phyloP scores from a whole-genome alignment of 2,888 invertebrate genomes.

The Aleiodes alternator region DNA sequence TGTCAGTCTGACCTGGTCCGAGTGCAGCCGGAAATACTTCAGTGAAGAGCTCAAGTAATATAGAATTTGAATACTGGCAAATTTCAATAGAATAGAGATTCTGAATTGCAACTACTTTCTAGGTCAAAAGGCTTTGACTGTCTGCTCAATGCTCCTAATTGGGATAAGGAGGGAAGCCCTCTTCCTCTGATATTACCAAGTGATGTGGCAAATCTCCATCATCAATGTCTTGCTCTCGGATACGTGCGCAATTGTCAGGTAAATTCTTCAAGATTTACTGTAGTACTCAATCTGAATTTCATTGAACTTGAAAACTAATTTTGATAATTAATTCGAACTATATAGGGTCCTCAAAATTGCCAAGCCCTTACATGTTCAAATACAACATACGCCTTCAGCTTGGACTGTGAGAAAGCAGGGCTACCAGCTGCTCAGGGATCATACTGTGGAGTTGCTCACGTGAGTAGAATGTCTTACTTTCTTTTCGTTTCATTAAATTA shows the following conservation, averaged over 20 bases:
- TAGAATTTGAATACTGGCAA: not conserved
- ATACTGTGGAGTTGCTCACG: not conserved
- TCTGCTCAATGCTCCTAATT: not conserved
- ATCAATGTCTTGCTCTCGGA: not conserved
- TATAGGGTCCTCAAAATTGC: conserved; percentile 11
- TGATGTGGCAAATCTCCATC: not conserved
- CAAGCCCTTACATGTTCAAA: not conserved
- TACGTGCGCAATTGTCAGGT: not conserved
- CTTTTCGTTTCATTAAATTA: too few relatives aligned
- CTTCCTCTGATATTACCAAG: conserved; percentile 3
- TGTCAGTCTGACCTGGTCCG: conserved; percentile 6
- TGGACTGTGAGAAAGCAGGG: not conserved
- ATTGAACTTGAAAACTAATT: not conserved
- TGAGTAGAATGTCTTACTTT: too few relatives aligned
- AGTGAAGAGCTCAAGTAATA: not conserved
- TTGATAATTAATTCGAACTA: not conserved
- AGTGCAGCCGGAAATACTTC: not conserved
- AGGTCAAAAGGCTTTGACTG: not conserved
- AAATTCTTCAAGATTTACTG: not conserved
- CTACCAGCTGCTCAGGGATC: conserved; percentile 7
- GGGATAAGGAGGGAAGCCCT: not conserved
- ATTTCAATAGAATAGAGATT: too few relatives aligned
- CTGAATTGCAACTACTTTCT: not conserved
- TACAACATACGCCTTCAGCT: not conserved
- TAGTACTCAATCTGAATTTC: too few relatives aligned